Evolutionary conservation across 2,113 vertebrate genomes (phyloP), one percentile per base, ranked within the genome.

Genomic region (Vicugna pacos): DNA sequence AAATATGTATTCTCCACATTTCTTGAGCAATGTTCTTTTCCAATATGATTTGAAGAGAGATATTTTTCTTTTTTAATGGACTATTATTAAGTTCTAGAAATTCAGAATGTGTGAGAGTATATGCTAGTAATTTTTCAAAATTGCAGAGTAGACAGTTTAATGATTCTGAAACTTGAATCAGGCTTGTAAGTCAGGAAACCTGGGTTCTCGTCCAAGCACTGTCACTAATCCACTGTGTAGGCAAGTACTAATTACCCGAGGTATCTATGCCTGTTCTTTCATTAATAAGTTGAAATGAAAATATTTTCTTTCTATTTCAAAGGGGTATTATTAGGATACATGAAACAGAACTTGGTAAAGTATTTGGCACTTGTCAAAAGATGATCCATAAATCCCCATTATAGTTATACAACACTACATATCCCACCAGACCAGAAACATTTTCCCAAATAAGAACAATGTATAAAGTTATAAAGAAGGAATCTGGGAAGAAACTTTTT

Each of bases 201-300:
- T 81, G 64, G 7, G 28, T 89, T 94, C 83, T 67, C 54, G 26
- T 87, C 56, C 15, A 16, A 69, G 28, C 79, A 87, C 58, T 64
- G 15, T 48, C 58, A 85, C 12, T 87, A 93, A 83, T 32, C 69
- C 9, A n/a, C 50, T 72, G 2, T 72, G 20, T 46, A 96, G 35
- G 26, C 46, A 94, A 83, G 3, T 22, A 87, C 48, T 73, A 91
- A 83, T 73, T 76, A 83, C 32, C 32, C 75, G 54, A 75, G 38
- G 28, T 56, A 93, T 22, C 50, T 91, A 8, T 93, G 17, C 92
- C 69, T 72, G 28, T 90, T 93, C 32, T 69, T 90, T 92, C 26
- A 32, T 67, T 94, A 95, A 4, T 92, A 95, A 96, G 92, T 50
- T 76, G 20, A 73, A 91, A 96, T 64, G 19, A 92, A 95, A 87